phyloP scores from a whole-genome alignment of 2,888 invertebrate genomes.

The Bembecia ichneumoniformis region DNA sequence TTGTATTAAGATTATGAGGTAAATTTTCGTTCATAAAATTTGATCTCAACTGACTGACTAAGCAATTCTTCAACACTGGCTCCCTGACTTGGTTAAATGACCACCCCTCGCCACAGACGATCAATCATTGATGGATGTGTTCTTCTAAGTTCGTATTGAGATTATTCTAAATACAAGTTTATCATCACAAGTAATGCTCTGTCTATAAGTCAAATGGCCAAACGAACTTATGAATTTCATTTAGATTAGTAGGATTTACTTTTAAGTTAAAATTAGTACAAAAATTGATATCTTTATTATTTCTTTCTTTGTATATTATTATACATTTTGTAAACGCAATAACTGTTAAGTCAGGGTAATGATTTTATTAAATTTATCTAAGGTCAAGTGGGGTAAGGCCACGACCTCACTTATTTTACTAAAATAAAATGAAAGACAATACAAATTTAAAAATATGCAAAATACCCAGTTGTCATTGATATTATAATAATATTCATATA shows the following conservation, averaged over 20 bases:
- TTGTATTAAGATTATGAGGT: not conserved
- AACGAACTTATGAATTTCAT: slow-evolving; percentile 21
- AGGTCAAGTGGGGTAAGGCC: no score
- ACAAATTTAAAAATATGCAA: no score
- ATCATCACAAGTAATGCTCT: slow-evolving; percentile 36
- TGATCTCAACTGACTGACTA: slow-evolving; percentile 53
- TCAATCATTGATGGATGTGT: no score
- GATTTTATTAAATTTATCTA: slow-evolving; percentile 15
- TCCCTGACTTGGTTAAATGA: not conserved
- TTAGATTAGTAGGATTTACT: slow-evolving; percentile 26
- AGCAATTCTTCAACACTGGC: slow-evolving; percentile 14
- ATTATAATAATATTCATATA: no score
- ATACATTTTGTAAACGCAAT: slow-evolving; percentile 19
- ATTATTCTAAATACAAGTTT: no score
- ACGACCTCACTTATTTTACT: no score
- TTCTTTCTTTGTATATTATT: slow-evolving; percentile 15
- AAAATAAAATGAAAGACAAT: no score
- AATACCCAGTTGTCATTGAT: no score
- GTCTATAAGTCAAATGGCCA: slow-evolving; percentile 19
- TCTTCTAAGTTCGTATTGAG: no score
- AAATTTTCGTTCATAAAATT: slow-evolving; percentile 26
- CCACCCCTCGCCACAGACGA: no score
- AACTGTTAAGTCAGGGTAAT: slow-evolving; percentile 45
- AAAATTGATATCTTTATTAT: slow-evolving; percentile 29
- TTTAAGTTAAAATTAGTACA: slow-evolving; percentile 60